These are phyloP conservation scores for Microcebus lehilahytsara DNA, from an alignment of 2,113 vertebrate species.

Conservation along the genomic window DNA sequence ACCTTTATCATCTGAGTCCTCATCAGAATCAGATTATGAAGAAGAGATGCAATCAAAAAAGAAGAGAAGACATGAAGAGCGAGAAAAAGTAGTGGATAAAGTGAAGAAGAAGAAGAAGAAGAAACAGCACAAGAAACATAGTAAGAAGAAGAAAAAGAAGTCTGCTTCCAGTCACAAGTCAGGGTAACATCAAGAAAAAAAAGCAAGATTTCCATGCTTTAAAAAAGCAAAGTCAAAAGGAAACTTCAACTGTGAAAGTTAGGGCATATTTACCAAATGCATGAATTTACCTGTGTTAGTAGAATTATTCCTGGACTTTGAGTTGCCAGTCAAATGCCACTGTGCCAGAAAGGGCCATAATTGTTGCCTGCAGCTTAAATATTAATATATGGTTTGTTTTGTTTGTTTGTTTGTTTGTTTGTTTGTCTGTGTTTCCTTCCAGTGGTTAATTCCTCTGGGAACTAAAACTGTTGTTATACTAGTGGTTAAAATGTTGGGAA, in stretches of 20 bases:
- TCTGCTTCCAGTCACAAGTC: constrained; percentile 86
- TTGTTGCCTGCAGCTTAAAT: constrained; percentile 81
- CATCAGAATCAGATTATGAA: constrained; percentile 85
- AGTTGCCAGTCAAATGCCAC: constrained; percentile 66
- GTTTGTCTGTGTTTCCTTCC: not conserved
- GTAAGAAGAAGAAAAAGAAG: constrained; percentile 94
- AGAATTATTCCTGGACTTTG: constrained; percentile 57
- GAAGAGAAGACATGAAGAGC: constrained; percentile 90
- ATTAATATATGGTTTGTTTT: not conserved
- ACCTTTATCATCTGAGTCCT: constrained; percentile 85
- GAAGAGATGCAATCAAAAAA: constrained; percentile 90
- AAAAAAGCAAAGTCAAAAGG: constrained; percentile 78
- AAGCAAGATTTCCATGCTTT: constrained; percentile 57
- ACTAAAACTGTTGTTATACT: constrained; percentile 65
- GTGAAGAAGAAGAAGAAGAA: constrained; percentile 95
- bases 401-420: not conserved
- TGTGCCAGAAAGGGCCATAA: constrained; percentile 77
- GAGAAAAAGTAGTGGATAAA: constrained; percentile 84
- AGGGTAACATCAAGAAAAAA: constrained; percentile 77
- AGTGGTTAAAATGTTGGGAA: constrained; percentile 74
- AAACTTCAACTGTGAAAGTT: constrained; percentile 83
- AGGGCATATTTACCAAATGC: constrained; percentile 80
- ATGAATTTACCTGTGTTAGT: constrained; percentile 79
- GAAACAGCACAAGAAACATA: constrained; percentile 95
- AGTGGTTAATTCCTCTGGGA: constrained; percentile 58